phyloP scores from a whole-genome alignment of 2,888 invertebrate species.

The Oligia latruncula region DNA sequence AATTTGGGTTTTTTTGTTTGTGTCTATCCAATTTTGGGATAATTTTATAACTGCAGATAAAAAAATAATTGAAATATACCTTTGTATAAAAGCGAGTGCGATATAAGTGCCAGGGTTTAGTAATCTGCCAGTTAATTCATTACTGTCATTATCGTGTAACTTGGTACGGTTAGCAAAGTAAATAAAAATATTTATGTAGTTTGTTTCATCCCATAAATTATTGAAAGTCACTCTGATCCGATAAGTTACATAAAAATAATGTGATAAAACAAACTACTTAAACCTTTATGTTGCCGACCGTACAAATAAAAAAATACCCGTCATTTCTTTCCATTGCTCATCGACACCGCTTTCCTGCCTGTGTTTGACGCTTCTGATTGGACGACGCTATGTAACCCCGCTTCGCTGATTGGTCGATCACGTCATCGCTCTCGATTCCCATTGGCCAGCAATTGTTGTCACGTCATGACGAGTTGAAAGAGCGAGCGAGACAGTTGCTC shows the following conservation, averaged over 20 bases:
- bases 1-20: constrained; percentile 7
- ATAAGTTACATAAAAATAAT: no score
- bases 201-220: constrained; percentile 6
- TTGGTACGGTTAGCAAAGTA: constrained; percentile 48
- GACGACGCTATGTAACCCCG: constrained; percentile 72
- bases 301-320: constrained; percentile 57
- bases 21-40: constrained; percentile 10
- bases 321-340: constrained; percentile 80
- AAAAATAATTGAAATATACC: background rate
- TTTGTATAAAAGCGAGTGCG: background rate
- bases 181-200: constrained; percentile 9
- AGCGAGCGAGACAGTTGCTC: constrained; percentile 95
- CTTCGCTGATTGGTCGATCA: constrained; percentile 72
- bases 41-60: constrained; percentile 22
- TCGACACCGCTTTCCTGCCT: constrained; percentile 78
- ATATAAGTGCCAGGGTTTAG: background rate
- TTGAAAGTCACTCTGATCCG: no score
- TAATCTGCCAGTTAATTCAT: constrained; percentile 46
- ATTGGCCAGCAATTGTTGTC: constrained; percentile 92
- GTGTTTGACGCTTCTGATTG: constrained; percentile 76
- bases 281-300: constrained; percentile 36
- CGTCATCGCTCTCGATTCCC: constrained; percentile 67
- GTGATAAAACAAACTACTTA: constrained; percentile 9
- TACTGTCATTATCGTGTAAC: constrained; percentile 24
- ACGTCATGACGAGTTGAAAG: constrained; percentile 95